phyloP scores from a whole-genome alignment of 2,797 vertebrate species.

The Peromyscus melanophrys region DNA sequence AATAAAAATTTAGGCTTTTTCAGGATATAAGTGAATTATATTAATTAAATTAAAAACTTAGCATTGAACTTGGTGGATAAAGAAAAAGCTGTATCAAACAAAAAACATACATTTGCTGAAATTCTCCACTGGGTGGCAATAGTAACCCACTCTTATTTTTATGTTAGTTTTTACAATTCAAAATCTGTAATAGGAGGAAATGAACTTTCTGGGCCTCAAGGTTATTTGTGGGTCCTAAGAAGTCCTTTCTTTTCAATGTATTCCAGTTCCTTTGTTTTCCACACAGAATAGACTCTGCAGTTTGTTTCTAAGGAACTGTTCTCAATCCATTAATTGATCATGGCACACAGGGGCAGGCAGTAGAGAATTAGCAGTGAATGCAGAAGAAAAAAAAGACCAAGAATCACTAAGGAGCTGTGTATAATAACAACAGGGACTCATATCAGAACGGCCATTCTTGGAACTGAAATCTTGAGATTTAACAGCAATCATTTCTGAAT shows the following conservation, averaged over 20 bases:
- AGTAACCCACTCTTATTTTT: conserved; percentile 72
- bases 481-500: not conserved
- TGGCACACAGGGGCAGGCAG: not conserved
- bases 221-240: conserved; percentile 76
- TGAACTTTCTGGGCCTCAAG: conserved; percentile 76
- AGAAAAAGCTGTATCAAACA: not conserved
- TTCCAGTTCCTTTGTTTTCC: conserved; percentile 72
- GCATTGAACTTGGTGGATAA: not conserved
- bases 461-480: not conserved
- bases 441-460: not conserved
- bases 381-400: not conserved
- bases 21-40: not conserved
- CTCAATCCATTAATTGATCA: conserved; percentile 76
- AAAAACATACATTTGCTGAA: not conserved
- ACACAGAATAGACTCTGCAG: conserved; percentile 51
- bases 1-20: conserved; percentile 68
- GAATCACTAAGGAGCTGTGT: not conserved
- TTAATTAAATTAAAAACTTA: conserved; percentile 59
- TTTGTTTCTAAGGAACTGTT: conserved; percentile 37
- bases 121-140: conserved; percentile 84
- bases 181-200: conserved; percentile 45
- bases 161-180: not conserved
- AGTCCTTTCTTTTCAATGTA: conserved; percentile 59
- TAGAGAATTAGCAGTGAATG: conserved; percentile 43
- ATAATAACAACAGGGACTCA: not conserved